These are phyloP conservation scores for Carterocephalus palaemon DNA, from an alignment of 2,888 invertebrate genomes.

Conservation along the genomic window DNA sequence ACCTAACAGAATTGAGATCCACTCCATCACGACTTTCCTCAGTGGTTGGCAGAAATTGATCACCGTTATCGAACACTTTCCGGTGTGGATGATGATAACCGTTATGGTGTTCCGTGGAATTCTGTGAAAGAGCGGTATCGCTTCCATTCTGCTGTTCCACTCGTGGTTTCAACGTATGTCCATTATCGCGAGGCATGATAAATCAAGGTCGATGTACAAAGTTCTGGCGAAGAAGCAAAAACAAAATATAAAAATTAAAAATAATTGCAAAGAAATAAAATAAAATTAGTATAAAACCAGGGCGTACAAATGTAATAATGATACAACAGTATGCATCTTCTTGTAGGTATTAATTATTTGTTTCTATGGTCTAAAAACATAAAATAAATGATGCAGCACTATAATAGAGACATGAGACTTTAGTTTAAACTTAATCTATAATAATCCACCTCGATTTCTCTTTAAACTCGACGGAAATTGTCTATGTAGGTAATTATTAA, in stretches of 20 bases:
- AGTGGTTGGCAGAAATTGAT: constrained; percentile 33
- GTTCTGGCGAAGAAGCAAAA: constrained; percentile 18
- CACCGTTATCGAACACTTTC: constrained; percentile 46
- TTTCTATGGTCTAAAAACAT: too few relatives aligned
- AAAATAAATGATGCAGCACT: too few relatives aligned
- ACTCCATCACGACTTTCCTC: constrained; percentile 32
- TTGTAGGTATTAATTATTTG: too few relatives aligned
- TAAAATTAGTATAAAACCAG: constrained; percentile 1
- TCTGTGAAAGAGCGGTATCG: constrained; percentile 34
- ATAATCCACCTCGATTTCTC: too few relatives aligned
- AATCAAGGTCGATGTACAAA: constrained; percentile 4
- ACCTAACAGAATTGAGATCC: constrained; percentile 53
- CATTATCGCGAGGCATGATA: constrained; percentile 23
- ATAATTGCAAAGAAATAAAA: constrained; percentile 5
- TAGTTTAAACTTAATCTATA: too few relatives aligned
- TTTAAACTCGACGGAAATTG: too few relatives aligned
- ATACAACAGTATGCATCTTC: too few relatives aligned
- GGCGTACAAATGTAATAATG: too few relatives aligned
- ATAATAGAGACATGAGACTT: too few relatives aligned
- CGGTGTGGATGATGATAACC: constrained; percentile 49
- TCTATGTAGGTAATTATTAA: too few relatives aligned
- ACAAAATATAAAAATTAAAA: constrained; percentile 18
- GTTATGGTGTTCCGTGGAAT: constrained; percentile 32
- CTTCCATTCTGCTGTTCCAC: constrained; percentile 38
- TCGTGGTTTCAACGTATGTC: constrained; percentile 12